Conservation (phyloP, 2,797 vertebrate species). For the Notolepis coatsorum region DNA sequence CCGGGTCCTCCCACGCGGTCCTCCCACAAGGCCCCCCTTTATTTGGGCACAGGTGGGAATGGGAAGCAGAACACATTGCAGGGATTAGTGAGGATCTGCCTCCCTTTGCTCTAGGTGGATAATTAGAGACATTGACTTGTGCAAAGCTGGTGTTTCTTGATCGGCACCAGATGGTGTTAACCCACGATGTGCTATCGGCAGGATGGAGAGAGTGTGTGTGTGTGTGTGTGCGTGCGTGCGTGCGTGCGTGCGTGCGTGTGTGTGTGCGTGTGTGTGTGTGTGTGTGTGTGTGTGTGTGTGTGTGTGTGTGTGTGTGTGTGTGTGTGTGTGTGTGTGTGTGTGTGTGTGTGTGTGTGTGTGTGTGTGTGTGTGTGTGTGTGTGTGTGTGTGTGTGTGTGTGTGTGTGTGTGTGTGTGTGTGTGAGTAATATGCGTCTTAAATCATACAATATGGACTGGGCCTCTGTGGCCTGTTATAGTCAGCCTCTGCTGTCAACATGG, state of each 20-base stretch:
- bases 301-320: conserved; percentile 58
- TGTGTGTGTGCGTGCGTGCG: conserved; percentile 6
- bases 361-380: conserved; percentile 58
- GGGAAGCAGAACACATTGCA: conserved; percentile 85
- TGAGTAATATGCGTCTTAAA: conserved; percentile 79
- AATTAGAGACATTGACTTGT: conserved; percentile 83
- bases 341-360: conserved; percentile 20
- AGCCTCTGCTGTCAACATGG: conserved; percentile 57
- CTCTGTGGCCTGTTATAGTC: conserved; percentile 71
- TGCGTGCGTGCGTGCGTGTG: not conserved
- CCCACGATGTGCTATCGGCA: conserved; percentile 67
- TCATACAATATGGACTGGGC: conserved; percentile 76
- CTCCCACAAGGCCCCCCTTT: conserved; percentile 41
- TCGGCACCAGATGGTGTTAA: conserved; percentile 83
- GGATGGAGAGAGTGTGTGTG: conserved; percentile 46
- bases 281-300: conserved; percentile 36
- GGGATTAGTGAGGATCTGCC: conserved; percentile 80
- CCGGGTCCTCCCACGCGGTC: conserved; percentile 59
- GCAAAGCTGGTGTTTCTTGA: conserved; percentile 86
- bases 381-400: conserved; percentile 41
- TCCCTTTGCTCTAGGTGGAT: conserved; percentile 78
- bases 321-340: conserved; percentile 36
- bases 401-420: conserved; percentile 33
- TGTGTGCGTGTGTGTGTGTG: conserved; percentile 3
- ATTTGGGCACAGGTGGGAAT: conserved; percentile 83